Percentiles rank a stretch among this genome's conserved stretches.
These are phyloP conservation scores for Polylopha cassiicola DNA, from an alignment of 2,888 invertebrate species.

Conservation along the genomic window DNA sequence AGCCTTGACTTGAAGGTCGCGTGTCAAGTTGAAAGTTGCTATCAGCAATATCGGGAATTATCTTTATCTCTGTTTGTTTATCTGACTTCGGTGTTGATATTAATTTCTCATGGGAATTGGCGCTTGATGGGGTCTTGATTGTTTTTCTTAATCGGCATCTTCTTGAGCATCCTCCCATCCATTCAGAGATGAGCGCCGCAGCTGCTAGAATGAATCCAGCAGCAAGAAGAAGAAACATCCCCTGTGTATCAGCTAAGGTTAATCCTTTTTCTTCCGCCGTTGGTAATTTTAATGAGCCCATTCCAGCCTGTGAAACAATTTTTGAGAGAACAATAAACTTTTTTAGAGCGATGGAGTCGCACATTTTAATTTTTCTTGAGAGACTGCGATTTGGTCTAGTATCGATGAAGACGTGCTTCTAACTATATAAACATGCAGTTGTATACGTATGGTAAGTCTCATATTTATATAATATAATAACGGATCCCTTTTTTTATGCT, in stretches of 20 bases:
- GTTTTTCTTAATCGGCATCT: constrained; percentile 62
- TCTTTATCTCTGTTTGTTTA: constrained; percentile 30
- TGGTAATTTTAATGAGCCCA: constrained; percentile 56
- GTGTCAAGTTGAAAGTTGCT: constrained; percentile 38
- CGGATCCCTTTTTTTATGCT: too few species aligned
- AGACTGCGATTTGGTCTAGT: too few species aligned
- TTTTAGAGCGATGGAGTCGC: too few species aligned
- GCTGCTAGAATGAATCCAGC: constrained; percentile 82
- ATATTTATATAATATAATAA: too few species aligned
- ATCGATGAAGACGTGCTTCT: too few species aligned
- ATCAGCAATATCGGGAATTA: constrained; percentile 27
- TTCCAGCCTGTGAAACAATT: constrained; percentile 57
- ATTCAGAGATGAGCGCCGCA: constrained; percentile 81
- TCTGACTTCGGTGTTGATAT: constrained; percentile 34
- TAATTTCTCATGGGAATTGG: constrained; percentile 38
- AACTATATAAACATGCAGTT: too few species aligned
- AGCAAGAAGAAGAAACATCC: constrained; percentile 86
- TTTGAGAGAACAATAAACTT: neutral
- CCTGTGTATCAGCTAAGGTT: constrained; percentile 88
- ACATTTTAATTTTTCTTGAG: too few species aligned
- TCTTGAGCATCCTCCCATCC: constrained; percentile 82
- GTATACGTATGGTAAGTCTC: too few species aligned
- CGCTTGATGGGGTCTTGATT: constrained; percentile 28
- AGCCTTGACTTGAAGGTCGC: constrained; percentile 43
- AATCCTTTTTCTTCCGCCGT: constrained; percentile 82